Conservation (phyloP, 2,888 invertebrate genomes). For the Malthinus seriepunctatus region DNA sequence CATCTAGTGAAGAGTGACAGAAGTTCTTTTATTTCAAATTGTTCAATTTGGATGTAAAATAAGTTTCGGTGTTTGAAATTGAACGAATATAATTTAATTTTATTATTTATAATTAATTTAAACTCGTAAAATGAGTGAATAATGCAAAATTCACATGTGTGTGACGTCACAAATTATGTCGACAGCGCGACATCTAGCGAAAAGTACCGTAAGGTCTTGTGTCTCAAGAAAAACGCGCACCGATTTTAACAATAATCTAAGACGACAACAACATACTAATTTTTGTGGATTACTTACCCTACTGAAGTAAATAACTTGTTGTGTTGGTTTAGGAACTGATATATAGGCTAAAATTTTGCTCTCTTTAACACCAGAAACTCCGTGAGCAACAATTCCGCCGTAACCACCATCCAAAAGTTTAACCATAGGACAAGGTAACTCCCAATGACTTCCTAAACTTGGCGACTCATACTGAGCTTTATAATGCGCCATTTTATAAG, state of each 20-base stretch:
- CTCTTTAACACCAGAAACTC: slow-evolving; percentile 78
- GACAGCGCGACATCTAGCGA: too few relatives aligned
- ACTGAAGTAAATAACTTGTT: slow-evolving; percentile 88
- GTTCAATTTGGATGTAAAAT: too few relatives aligned
- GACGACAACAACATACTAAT: too few relatives aligned
- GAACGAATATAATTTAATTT: too few relatives aligned
- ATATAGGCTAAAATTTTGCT: slow-evolving; percentile 85
- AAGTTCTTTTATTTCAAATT: too few relatives aligned
- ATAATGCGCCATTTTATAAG: slow-evolving; percentile 83
- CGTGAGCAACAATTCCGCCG: slow-evolving; percentile 71
- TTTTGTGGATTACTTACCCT: slow-evolving; percentile 66
- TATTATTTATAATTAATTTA: background rate
- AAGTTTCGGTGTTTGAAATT: too few relatives aligned
- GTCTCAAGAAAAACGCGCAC: too few relatives aligned
- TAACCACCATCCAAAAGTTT: slow-evolving; percentile 63
- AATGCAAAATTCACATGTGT: too few relatives aligned
- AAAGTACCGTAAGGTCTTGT: too few relatives aligned
- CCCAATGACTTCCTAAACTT: slow-evolving; percentile 57
- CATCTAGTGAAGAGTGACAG: too few relatives aligned
- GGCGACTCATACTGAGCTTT: slow-evolving; percentile 80
- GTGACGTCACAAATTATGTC: too few relatives aligned
- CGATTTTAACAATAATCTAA: too few relatives aligned
- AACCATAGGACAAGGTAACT: slow-evolving; percentile 57
- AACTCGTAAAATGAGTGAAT: background rate
- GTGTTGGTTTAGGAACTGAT: slow-evolving; percentile 80